phyloP scores from a whole-genome alignment of 2,113 vertebrate genomes.

The Potamarius usumacintae region DNA sequence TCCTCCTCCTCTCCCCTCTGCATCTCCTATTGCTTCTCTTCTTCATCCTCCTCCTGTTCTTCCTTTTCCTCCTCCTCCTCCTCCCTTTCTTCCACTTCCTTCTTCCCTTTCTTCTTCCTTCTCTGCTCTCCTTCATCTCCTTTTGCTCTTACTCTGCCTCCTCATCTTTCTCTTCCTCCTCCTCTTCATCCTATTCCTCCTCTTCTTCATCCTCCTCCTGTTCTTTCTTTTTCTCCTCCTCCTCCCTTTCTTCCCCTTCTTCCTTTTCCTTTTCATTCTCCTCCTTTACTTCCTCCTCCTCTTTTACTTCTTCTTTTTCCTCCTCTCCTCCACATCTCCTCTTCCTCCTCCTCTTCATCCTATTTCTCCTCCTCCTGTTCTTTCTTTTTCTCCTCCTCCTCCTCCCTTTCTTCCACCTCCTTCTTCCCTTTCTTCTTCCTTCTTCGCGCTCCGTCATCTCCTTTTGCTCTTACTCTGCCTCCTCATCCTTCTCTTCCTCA shows the following conservation, averaged over 20 bases:
- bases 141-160: not conserved
- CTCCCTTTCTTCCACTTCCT: not conserved
- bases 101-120: not conserved
- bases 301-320: not conserved
- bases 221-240: not conserved
- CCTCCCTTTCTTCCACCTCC: too few relatives aligned
- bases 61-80: not conserved
- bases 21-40: too few relatives aligned
- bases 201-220: not conserved
- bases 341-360: not conserved
- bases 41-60: not conserved
- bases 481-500: not conserved
- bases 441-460: not conserved
- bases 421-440: not conserved
- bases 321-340: not conserved
- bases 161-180: not conserved
- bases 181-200: not conserved
- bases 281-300: not conserved
- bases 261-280: too few relatives aligned
- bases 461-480: not conserved
- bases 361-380: not conserved
- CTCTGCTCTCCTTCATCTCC: not conserved
- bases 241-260: not conserved
- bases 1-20: not conserved
- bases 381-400: not conserved